Evolutionary conservation across 1,140 invertebrate species (phyloP).

Genomic region (Drosophila sulfurigaster): DNA sequence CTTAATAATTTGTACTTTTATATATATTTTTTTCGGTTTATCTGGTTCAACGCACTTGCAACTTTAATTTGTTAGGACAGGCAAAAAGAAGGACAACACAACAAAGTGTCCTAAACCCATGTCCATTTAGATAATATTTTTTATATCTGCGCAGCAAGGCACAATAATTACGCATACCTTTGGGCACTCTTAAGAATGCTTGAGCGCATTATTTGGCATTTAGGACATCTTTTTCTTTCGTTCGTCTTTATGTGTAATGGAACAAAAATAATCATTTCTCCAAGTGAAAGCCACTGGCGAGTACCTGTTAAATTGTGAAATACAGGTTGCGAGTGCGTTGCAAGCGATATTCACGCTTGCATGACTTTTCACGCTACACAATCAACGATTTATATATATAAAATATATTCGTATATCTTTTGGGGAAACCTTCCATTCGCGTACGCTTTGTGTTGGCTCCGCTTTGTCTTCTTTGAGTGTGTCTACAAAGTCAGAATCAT

Average conservation of each 20-base stretch:
- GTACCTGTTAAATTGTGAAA: slow-evolving; percentile 18
- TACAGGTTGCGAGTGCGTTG: slow-evolving; percentile 16
- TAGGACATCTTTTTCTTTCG: slow-evolving; percentile 11
- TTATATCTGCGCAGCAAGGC: background rate
- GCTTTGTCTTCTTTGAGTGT: slow-evolving; percentile 43
- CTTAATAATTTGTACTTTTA: background rate
- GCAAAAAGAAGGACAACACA: slow-evolving; percentile 1
- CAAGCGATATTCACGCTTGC: slow-evolving; percentile 75
- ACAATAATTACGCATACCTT: slow-evolving; percentile 26
- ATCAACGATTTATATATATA: slow-evolving; percentile 8
- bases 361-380: slow-evolving; percentile 57
- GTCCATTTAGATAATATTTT: slow-evolving; percentile 34
- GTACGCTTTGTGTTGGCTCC: slow-evolving; percentile 11
- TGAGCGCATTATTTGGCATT: slow-evolving; percentile 15
- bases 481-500: slow-evolving; percentile 59
- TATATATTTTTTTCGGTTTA: background rate
- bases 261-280: slow-evolving; percentile 27
- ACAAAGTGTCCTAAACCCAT: background rate
- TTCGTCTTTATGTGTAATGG: slow-evolving; percentile 17
- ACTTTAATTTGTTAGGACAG: background rate
- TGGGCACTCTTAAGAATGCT: slow-evolving; percentile 8
- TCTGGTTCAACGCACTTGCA: slow-evolving; percentile 22
- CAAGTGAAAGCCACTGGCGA: slow-evolving; percentile 25
- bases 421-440: slow-evolving; percentile 41
- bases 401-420: slow-evolving; percentile 10